These are phyloP conservation scores for Calcarius ornatus DNA, from an alignment of 2,113 vertebrate species.

Conservation along the genomic window DNA sequence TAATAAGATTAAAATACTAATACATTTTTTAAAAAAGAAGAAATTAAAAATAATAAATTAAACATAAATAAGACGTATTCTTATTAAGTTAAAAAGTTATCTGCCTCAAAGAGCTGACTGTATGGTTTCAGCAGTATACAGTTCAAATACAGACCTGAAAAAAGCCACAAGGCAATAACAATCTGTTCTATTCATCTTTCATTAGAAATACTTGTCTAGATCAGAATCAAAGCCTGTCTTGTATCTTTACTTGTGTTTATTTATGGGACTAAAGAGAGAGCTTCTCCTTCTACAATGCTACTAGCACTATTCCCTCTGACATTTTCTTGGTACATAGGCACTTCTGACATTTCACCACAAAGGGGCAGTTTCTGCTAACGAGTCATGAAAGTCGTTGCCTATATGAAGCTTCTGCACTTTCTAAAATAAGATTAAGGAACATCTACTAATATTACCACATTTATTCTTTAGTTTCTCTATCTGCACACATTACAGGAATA, in stretches of 20 bases:
- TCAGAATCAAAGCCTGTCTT: not conserved
- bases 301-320: not conserved
- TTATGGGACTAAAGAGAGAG: not conserved
- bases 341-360: not conserved
- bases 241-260: not conserved
- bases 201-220: not conserved
- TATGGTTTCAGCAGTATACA: not conserved
- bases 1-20: not conserved
- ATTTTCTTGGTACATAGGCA: not conserved
- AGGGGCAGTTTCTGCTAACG: not conserved
- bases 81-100: not conserved
- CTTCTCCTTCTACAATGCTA: not conserved
- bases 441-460: not conserved
- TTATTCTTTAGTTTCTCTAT: not conserved
- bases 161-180: fast-evolving
- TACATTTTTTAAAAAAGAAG: not conserved
- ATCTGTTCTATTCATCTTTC: not conserved
- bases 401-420: not conserved
- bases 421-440: not conserved
- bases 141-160: not conserved
- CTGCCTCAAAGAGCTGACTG: not conserved
- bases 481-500: not conserved
- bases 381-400: not conserved
- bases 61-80: not conserved
- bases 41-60: not conserved